phyloP scores from a whole-genome alignment of 1,140 invertebrate genomes.

The Coelopa frigida region DNA sequence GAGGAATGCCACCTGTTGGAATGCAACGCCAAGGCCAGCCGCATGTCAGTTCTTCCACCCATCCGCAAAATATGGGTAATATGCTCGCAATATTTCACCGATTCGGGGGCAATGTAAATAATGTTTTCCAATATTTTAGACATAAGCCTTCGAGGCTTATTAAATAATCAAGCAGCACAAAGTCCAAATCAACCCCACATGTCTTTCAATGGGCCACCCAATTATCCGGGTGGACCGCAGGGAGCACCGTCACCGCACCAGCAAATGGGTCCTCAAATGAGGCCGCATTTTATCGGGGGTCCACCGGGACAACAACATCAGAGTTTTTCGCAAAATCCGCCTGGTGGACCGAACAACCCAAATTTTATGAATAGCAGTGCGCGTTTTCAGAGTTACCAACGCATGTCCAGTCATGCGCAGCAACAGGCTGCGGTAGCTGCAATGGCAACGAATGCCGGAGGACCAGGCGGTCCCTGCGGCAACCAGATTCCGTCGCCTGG shows the following conservation, averaged over 20 bases:
- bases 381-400: constrained; percentile 40
- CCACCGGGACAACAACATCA: constrained; percentile 30
- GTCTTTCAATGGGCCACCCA: constrained; percentile 39
- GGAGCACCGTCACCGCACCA: constrained; percentile 38
- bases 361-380: constrained; percentile 37
- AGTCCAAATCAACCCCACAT: constrained; percentile 38
- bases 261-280: constrained; percentile 37
- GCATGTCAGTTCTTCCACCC: constrained; percentile 44
- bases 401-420: constrained; percentile 40
- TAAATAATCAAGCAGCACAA: constrained; percentile 43
- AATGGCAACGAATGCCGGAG: constrained; percentile 27
- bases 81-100: not conserved
- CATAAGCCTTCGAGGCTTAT: constrained; percentile 39
- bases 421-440: constrained; percentile 37
- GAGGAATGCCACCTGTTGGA: constrained; percentile 35
- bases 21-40: constrained; percentile 43
- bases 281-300: constrained; percentile 39
- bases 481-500: constrained; percentile 36
- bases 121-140: constrained; percentile 18
- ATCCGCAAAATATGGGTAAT: constrained; percentile 45
- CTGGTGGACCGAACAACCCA: constrained; percentile 33
- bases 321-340: constrained; percentile 35
- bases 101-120: no score
- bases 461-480: constrained; percentile 19
- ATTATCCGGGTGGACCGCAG: constrained; percentile 40